Conservation (phyloP, 2,888 invertebrate genomes). For the Calameuta pallipes region DNA sequence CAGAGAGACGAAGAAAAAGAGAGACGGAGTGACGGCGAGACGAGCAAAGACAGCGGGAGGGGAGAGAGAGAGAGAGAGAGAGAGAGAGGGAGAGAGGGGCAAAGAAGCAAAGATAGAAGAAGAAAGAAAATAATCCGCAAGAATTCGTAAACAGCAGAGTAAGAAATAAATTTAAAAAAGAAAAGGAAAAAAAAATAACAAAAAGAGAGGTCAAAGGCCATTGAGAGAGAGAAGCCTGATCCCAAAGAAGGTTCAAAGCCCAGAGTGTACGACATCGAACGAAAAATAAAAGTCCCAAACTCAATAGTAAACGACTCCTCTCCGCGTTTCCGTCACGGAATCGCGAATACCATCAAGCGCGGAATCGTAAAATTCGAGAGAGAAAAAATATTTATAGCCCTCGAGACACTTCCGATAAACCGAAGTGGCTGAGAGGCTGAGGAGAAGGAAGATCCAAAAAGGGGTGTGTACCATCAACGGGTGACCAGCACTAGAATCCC, state of each 20-base stretch:
- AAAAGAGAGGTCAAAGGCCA: not conserved
- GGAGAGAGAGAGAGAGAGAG: not conserved
- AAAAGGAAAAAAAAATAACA: not conserved
- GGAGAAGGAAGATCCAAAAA: too few species aligned
- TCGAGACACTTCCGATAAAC: constrained; percentile 16
- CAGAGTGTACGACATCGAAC: too few species aligned
- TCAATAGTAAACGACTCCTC: constrained; percentile 31
- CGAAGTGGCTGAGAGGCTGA: too few species aligned
- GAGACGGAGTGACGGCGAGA: not conserved
- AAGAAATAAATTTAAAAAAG: not conserved
- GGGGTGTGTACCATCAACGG: too few species aligned
- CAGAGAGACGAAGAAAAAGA: not conserved
- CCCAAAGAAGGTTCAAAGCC: too few species aligned
- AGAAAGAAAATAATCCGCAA: constrained; percentile 7
- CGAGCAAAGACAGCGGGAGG: too few species aligned
- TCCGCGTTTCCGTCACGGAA: constrained; percentile 19
- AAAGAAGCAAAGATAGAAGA: constrained; percentile 8
- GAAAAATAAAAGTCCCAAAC: too few species aligned
- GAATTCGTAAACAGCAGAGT: not conserved
- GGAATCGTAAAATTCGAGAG: constrained; percentile 39
- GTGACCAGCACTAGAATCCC: too few species aligned
- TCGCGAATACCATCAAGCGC: constrained; percentile 34
- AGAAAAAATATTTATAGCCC: constrained; percentile 45
- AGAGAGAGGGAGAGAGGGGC: constrained; percentile 6
- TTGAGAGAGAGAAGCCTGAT: not conserved